These are phyloP conservation scores for Lophius piscatorius DNA, from an alignment of 2,113 vertebrate genomes.

Conservation along the genomic window DNA sequence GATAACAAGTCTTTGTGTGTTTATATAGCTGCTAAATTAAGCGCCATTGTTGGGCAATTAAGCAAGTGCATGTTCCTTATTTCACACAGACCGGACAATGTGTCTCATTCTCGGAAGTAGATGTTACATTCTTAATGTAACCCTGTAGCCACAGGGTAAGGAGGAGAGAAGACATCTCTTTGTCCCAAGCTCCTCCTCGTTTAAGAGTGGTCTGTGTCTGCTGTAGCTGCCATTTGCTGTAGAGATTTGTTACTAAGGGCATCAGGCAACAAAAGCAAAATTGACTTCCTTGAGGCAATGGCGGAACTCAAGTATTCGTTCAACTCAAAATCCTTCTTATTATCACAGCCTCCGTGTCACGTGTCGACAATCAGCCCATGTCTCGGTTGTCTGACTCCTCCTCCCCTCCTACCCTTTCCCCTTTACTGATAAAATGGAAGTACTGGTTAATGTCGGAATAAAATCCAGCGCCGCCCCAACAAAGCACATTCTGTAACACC, in stretches of 20 bases:
- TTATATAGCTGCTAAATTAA: constrained; percentile 62
- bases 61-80: constrained; percentile 70
- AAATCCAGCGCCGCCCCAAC: too few relatives aligned
- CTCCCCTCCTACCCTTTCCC: neutral
- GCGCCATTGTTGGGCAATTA: constrained; percentile 57
- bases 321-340: constrained; percentile 25
- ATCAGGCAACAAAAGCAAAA: constrained; percentile 27
- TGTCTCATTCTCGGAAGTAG: constrained; percentile 63
- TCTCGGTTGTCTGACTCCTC: neutral
- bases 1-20: constrained; percentile 29
- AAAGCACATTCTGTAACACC: neutral
- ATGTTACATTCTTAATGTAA: constrained; percentile 68
- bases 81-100: constrained; percentile 54
- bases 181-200: constrained; percentile 62
- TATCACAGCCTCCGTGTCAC: neutral
- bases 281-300: constrained; percentile 30
- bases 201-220: too few relatives aligned
- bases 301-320: constrained; percentile 25
- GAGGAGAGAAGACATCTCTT: constrained; percentile 66
- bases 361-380: neutral
- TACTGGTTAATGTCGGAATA: too few relatives aligned
- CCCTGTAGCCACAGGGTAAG: constrained; percentile 64
- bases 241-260: constrained; percentile 40
- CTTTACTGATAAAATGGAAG: neutral
- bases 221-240: constrained; percentile 23